A percentile compares a stretch with the other conserved stretches of the same genome.
Evolutionary conservation across 2,797 vertebrate species (phyloP).

Genomic region (Urosaurus nigricauda): DNA sequence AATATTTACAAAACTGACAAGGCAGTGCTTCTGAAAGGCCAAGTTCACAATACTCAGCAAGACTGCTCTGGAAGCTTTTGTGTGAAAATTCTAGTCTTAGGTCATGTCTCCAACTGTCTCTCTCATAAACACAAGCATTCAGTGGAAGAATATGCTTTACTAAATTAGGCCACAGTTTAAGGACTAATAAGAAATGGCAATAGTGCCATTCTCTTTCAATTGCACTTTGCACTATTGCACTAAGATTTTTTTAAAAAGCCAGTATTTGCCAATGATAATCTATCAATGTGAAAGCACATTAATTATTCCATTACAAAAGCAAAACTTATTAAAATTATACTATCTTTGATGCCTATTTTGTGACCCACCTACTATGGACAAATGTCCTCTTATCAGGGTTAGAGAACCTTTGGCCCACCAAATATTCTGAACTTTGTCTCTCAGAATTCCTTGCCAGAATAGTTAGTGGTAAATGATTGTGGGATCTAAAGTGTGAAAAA

Average conservation of each 20-base stretch:
- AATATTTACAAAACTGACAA: not conserved
- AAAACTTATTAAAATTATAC: not conserved
- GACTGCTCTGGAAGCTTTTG: not conserved
- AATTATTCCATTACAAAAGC: not conserved
- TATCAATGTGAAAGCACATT: not conserved
- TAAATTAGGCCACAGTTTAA: not conserved
- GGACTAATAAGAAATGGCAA: not conserved
- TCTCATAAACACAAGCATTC: not conserved
- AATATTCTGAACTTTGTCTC: too few relatives aligned
- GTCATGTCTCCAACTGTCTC: not conserved
- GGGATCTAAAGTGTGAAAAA: too few relatives aligned
- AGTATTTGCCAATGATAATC: not conserved
- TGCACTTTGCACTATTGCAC: too few relatives aligned
- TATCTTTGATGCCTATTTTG: not conserved
- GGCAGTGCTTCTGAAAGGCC: not conserved
- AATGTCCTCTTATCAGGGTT: too few relatives aligned
- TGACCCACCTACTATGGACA: not conserved
- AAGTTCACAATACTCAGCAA: not conserved
- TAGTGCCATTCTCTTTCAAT: not conserved
- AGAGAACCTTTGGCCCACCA: too few relatives aligned
- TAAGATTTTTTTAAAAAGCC: not conserved
- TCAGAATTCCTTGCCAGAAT: too few relatives aligned
- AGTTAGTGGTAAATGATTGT: too few relatives aligned
- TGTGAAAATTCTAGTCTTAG: not conserved
- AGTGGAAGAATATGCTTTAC: not conserved